Evolutionary conservation across 2,888 invertebrate species (phyloP).

Genomic region (Ecliptopera silaceata): DNA sequence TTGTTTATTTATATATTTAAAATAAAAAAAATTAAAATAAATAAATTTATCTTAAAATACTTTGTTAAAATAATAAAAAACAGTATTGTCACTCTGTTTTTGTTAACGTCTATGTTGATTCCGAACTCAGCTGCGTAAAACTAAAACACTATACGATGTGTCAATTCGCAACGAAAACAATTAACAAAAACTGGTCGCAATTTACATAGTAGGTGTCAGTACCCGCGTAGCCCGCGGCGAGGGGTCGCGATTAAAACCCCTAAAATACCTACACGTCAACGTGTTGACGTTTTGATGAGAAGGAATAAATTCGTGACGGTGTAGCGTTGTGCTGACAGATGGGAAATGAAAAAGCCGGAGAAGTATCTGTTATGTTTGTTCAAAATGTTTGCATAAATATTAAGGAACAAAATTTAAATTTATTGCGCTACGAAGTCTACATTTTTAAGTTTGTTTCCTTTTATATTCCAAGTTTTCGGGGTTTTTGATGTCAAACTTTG

Average conservation of each 20-base stretch:
- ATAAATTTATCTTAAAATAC: too few species aligned
- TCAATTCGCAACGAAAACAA: conserved; percentile 76
- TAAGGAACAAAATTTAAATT: too few species aligned
- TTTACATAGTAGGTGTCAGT: conserved; percentile 68
- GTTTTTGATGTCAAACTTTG: too few species aligned
- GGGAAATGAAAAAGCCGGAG: not conserved
- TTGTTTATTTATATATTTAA: too few species aligned
- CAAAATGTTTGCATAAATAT: not conserved
- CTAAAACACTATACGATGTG: conserved; percentile 56
- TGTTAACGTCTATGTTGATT: conserved; percentile 5
- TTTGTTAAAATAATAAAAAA: too few species aligned
- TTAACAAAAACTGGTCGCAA: conserved; percentile 63
- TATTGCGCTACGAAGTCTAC: too few species aligned
- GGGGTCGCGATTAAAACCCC: conserved; percentile 73
- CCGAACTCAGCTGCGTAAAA: conserved; percentile 45
- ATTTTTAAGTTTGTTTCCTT: too few species aligned
- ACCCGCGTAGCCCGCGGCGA: conserved; percentile 41
- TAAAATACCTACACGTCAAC: conserved; percentile 79
- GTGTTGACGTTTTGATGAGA: conserved; percentile 82
- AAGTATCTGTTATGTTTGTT: not conserved
- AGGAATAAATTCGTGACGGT: conserved; percentile 67
- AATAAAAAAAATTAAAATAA: too few species aligned
- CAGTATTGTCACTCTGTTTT: not conserved
- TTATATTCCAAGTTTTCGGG: too few species aligned
- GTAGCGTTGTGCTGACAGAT: conserved; percentile 43